Percentiles rank a stretch among this genome's conserved stretches.
These are phyloP conservation scores for Brachionus angularis DNA, from an alignment of 1,140 invertebrate species.

Conservation along the genomic window DNA sequence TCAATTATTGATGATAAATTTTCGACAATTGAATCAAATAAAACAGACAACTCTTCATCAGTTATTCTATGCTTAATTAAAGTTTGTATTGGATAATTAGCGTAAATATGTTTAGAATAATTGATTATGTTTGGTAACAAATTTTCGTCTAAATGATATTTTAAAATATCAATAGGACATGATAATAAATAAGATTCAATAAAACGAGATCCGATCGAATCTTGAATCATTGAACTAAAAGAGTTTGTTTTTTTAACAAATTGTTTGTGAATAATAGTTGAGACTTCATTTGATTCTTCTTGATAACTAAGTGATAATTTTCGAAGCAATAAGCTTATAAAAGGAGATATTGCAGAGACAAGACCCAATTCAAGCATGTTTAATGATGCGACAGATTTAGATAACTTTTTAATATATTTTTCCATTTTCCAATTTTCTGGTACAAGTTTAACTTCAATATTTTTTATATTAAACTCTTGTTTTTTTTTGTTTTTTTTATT, in stretches of 20 bases:
- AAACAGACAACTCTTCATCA: background rate
- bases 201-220: conserved; percentile 34
- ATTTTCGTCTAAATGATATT: background rate
- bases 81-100: conserved; percentile 39
- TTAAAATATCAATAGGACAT: background rate
- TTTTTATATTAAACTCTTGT: conserved; percentile 42
- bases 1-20: conserved; percentile 38
- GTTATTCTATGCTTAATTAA: conserved; percentile 23
- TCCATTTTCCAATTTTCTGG: conserved; percentile 15
- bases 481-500: conserved; percentile 1
- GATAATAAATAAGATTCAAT: conserved; percentile 32
- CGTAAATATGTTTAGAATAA: conserved; percentile 38
- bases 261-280: conserved; percentile 28
- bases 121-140: conserved; percentile 23
- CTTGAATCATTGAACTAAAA: conserved; percentile 42
- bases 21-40: conserved; percentile 21
- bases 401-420: conserved; percentile 28
- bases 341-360: background rate
- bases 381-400: background rate
- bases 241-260: conserved; percentile 35
- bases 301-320: conserved; percentile 25
- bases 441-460: conserved; percentile 11
- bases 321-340: conserved; percentile 27
- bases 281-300: background rate
- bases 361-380: conserved; percentile 14